These are phyloP conservation scores for Acanthis flammea DNA, from an alignment of 2,797 vertebrate species.

Conservation along the genomic window DNA sequence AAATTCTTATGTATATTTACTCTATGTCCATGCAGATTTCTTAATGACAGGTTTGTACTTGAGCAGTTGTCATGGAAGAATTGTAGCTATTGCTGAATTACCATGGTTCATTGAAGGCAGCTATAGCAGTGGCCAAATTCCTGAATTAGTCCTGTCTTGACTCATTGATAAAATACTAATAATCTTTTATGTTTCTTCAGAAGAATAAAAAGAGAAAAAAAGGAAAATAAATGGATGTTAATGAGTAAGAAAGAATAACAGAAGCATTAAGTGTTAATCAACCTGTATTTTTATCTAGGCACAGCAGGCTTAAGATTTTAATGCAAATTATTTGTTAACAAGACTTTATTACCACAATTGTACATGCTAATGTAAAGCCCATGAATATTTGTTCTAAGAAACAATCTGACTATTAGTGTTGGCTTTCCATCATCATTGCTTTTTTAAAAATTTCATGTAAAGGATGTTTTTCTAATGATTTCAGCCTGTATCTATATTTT, in stretches of 20 bases:
- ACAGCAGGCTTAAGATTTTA: background rate
- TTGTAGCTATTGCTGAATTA: background rate
- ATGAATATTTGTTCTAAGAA: background rate
- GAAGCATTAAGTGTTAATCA: background rate
- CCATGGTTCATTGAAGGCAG: background rate
- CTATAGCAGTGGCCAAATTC: background rate
- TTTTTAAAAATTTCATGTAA: background rate
- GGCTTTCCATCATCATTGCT: background rate
- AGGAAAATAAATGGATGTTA: background rate
- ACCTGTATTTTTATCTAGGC: background rate
- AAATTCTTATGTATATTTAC: background rate
- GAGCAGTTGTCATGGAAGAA: background rate
- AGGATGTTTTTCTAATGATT: background rate
- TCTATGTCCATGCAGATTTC: background rate
- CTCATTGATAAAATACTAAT: background rate
- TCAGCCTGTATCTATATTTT: background rate
- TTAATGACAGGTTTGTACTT: background rate
- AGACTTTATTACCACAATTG: background rate
- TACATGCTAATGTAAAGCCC: background rate
- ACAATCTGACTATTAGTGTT: background rate
- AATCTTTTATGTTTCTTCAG: background rate
- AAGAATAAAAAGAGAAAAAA: background rate
- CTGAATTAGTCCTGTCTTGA: background rate
- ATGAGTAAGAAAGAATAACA: background rate
- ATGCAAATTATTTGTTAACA: background rate